phyloP scores from a whole-genome alignment of 1,140 invertebrate genomes.

The Meloidogyne exigua region DNA sequence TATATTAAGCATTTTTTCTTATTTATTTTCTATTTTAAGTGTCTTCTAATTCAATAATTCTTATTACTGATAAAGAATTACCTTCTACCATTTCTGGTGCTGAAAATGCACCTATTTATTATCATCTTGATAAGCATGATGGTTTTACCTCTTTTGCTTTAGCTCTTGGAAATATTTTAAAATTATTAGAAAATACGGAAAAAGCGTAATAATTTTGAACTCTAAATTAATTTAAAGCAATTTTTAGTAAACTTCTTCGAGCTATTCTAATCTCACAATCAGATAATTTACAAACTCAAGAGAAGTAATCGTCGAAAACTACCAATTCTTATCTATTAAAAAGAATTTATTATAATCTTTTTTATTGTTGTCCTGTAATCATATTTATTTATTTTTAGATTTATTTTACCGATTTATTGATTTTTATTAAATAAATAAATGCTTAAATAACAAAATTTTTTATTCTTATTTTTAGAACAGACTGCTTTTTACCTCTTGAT shows the following conservation, averaged over 20 bases:
- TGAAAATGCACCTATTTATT: background rate
- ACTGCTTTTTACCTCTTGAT: too few relatives aligned
- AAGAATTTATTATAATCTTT: too few relatives aligned
- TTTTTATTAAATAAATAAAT: too few relatives aligned
- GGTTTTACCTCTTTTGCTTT: constrained; percentile 20
- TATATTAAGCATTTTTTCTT: background rate
- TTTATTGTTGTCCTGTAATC: too few relatives aligned
- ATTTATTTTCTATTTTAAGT: background rate
- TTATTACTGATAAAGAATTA: constrained; percentile 16
- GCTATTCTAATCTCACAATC: background rate
- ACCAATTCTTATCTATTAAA: too few relatives aligned
- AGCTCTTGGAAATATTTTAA: constrained; percentile 13
- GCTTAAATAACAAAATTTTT: too few relatives aligned
- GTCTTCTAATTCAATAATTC: background rate
- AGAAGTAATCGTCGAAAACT: background rate
- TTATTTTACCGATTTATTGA: too few relatives aligned
- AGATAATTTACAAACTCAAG: background rate
- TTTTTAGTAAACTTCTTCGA: background rate
- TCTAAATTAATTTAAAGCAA: background rate
- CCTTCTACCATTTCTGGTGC: background rate
- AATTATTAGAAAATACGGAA: constrained; percentile 15
- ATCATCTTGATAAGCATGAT: constrained; percentile 24
- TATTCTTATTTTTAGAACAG: too few relatives aligned
- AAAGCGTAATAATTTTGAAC: constrained; percentile 3
- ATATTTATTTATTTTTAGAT: too few relatives aligned